Conservation (phyloP, 2,797 vertebrate genomes). For the Neoniphon sammara region DNA sequence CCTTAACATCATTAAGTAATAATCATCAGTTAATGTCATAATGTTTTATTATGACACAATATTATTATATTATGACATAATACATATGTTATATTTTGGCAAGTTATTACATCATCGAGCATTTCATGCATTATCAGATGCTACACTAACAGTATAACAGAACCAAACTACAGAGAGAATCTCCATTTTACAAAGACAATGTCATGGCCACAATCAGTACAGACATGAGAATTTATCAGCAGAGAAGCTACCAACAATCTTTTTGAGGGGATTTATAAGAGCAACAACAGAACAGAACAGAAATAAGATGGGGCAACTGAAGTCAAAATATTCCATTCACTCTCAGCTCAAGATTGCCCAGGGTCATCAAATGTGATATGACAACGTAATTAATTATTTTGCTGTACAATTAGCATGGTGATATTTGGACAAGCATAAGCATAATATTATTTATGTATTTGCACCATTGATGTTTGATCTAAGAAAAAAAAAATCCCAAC, state of each 20-base stretch:
- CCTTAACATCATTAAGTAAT: conserved; percentile 14
- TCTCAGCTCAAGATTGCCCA: conserved; percentile 2
- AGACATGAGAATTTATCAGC: conserved; percentile 4
- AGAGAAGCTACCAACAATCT: conserved; percentile 24
- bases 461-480: conserved; percentile 25
- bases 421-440: conserved; percentile 24
- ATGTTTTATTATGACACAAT: neutral
- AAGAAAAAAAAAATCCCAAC: neutral
- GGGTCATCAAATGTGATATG: conserved; percentile 23
- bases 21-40: conserved; percentile 33
- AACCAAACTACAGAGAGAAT: conserved; percentile 1
- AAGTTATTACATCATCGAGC: conserved; percentile 32
- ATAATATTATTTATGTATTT: conserved; percentile 30
- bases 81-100: conserved; percentile 29
- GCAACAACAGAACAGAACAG: neutral
- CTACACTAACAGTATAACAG: conserved; percentile 5
- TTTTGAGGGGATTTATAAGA: neutral
- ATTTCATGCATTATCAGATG: conserved; percentile 37
- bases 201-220: conserved; percentile 4
- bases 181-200: conserved; percentile 9
- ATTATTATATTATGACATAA: conserved; percentile 12
- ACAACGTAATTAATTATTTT: conserved; percentile 33
- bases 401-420: conserved; percentile 47
- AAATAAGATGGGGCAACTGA: conserved; percentile 24
- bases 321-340: conserved; percentile 26